Evolutionary conservation across 2,113 vertebrate species (phyloP), one percentile per base, ranked within the genome.

Genomic region (Cinclus mexicanus): DNA sequence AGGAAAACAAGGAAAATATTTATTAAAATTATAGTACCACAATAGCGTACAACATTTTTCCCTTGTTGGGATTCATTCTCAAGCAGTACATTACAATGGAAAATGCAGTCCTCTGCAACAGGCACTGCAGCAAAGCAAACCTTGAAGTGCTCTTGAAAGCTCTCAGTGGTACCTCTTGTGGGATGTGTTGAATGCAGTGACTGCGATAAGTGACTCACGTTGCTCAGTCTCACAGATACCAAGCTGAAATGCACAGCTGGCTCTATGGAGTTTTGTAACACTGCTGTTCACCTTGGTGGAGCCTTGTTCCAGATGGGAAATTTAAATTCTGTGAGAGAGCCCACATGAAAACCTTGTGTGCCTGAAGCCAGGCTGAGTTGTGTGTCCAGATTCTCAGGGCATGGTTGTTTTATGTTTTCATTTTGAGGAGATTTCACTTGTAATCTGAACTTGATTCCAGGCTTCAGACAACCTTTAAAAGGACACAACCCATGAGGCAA

Each of bases 141-240:
- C 94, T 93, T 96, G 89, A 95, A 93, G 50, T 95, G 91, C 56
- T 92, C 94, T 95, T 96, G 89, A 91, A 76, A 96, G 63, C n/a
- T 61, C 80, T 89, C 57, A 49, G 61, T 42, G 15, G 37, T 71
- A 87, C 74, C 39, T 71, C 47, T 76, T 61, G 55, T 3, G 9
- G 57, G 67, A 26, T 0, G 1, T 41, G 70, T 91, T 79, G 61
- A 83, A 77, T 39, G 50, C 37, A 79, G 59, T 1, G 20, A 80
- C 18, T 46, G 82, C 3, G 19, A 19, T 64, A 90, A 83, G 81
- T 56, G 82, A 80, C 74, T 95, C 80, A 63, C 28, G 18, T 74
- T 84, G 39, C 53, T 90, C 88, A 74, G 60, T 67, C 56, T 89
- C 47, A 28, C 16, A 74, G 72, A 52, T 50, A 42, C 4, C 63